Conservation (phyloP, 2,113 vertebrate genomes). For the Noturus placidus region DNA sequence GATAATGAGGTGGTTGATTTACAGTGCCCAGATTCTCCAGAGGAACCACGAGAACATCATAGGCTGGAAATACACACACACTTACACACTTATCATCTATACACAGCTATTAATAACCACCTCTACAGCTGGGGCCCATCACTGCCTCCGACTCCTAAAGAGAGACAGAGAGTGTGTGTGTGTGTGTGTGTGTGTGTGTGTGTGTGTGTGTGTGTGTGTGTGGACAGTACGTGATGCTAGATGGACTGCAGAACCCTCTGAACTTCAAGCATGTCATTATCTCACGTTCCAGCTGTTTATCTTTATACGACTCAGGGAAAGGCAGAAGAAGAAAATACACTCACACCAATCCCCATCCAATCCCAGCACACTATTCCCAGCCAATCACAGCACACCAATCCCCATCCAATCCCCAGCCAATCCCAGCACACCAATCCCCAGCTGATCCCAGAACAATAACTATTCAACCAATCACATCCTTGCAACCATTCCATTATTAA, state of each 20-base stretch:
- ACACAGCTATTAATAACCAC: constrained; percentile 25
- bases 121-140: neutral
- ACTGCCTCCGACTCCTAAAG: neutral
- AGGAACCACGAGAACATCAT: neutral
- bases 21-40: neutral
- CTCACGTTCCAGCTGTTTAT: constrained; percentile 24
- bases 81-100: neutral
- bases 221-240: constrained; percentile 16
- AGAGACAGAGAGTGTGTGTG: neutral
- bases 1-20: neutral
- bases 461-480: neutral
- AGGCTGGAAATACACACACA: neutral
- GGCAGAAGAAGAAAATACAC: neutral
- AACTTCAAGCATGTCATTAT: constrained; percentile 29
- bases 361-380: neutral
- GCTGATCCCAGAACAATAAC: neutral
- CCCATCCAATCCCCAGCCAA: neutral
- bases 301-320: neutral
- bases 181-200: neutral
- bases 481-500: too few relatives aligned
- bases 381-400: neutral
- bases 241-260: constrained; percentile 41
- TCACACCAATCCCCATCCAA: too few relatives aligned
- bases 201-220: neutral
- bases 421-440: neutral